Percentiles rank a stretch among this genome's conserved stretches.
These are phyloP conservation scores for Loripinus fragilis DNA, from an alignment of 2,888 invertebrate species.

Conservation along the genomic window DNA sequence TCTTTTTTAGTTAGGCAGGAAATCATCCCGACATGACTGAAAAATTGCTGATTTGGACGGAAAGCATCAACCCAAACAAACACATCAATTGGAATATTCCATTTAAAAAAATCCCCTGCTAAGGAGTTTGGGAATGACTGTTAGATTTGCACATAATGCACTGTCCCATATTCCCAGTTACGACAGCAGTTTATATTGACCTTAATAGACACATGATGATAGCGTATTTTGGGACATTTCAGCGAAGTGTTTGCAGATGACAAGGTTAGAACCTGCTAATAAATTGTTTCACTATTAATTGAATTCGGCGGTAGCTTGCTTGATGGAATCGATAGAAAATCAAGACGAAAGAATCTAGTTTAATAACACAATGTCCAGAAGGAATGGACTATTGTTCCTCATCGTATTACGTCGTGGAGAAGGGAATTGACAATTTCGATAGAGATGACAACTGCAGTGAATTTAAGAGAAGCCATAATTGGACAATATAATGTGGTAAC, in stretches of 20 bases:
- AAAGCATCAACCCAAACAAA: too few relatives aligned
- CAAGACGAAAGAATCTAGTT: constrained; percentile 11
- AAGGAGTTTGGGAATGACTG: too few relatives aligned
- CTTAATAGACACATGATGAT: background rate
- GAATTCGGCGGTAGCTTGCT: constrained; percentile 16
- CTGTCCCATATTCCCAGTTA: too few relatives aligned
- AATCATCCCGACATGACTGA: too few relatives aligned
- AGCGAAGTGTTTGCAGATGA: constrained; percentile 9
- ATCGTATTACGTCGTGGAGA: background rate
- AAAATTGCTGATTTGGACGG: too few relatives aligned
- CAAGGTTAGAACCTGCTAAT: constrained; percentile 22
- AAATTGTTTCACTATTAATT: constrained; percentile 25
- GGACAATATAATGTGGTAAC: constrained; percentile 17
- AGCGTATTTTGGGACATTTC: constrained; percentile 11
- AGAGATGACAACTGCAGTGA: constrained; percentile 15
- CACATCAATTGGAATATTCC: too few relatives aligned
- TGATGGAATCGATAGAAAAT: constrained; percentile 27
- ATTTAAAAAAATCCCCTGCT: too few relatives aligned
- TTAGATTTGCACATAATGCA: too few relatives aligned
- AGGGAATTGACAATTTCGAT: constrained; percentile 13
- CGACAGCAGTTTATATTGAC: too few relatives aligned
- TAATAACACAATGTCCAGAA: constrained; percentile 26
- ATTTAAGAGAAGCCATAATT: constrained; percentile 13
- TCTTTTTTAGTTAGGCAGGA: too few relatives aligned
- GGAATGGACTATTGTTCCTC: constrained; percentile 13